A percentile compares a stretch with the other conserved stretches of the same genome.
phyloP scores from a whole-genome alignment of 2,113 vertebrate species.

The Tautogolabrus adspersus region DNA sequence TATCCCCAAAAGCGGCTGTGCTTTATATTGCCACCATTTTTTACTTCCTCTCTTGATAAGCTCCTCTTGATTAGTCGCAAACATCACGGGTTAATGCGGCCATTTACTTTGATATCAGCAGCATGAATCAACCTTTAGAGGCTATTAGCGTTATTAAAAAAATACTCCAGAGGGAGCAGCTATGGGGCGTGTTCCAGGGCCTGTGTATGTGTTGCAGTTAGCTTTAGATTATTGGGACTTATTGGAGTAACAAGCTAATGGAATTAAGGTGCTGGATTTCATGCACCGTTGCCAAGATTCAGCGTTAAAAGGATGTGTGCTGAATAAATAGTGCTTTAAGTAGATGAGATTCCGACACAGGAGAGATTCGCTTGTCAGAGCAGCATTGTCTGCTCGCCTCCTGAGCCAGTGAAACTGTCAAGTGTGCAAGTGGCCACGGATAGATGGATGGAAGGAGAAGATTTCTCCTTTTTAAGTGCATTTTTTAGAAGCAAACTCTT shows the following conservation, averaged over 20 bases:
- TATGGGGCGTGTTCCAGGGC: constrained; percentile 52
- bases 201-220: constrained; percentile 73
- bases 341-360: constrained; percentile 77
- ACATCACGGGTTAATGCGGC: constrained; percentile 70
- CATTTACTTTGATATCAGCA: constrained; percentile 71
- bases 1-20: constrained; percentile 54
- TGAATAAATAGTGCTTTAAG: constrained; percentile 81
- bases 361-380: constrained; percentile 75
- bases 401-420: constrained; percentile 71
- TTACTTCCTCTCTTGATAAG: constrained; percentile 29
- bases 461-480: constrained; percentile 46
- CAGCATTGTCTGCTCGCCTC: constrained; percentile 72
- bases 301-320: constrained; percentile 80
- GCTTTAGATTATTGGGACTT: constrained; percentile 81
- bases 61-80: constrained; percentile 40
- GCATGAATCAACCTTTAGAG: constrained; percentile 77
- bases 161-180: constrained; percentile 66
- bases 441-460: constrained; percentile 57
- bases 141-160: constrained; percentile 82
- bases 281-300: constrained; percentile 78
- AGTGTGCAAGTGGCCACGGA: constrained; percentile 66
- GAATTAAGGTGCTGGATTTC: constrained; percentile 84
- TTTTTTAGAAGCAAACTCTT: constrained; percentile 57
- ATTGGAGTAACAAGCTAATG: constrained; percentile 85
- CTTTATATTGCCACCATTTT: constrained; percentile 50